Base-by-base conservation (phyloP, 2,797 vertebrate species). In the Tapirus indicus region DNA sequence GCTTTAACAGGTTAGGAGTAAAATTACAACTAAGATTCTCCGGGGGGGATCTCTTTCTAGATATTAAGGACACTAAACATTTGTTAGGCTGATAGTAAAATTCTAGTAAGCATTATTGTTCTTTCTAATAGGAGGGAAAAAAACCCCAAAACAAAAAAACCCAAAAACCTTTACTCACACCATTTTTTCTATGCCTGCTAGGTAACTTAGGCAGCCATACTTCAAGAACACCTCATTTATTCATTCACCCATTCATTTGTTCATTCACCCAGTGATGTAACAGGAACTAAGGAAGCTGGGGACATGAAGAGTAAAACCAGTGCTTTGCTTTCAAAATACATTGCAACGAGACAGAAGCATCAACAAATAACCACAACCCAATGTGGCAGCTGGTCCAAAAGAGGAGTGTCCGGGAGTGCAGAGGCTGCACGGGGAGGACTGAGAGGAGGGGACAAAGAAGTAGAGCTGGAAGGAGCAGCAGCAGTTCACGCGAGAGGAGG, bases 301-400 rank as follows among this genome's bases (percentile, higher is more conserved):
- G 56, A 75, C 6, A 52, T 32, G 56, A 69, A 38, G 58, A 75
- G 66, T 71, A 90, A 96, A 95, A 82, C 38, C 5, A 35, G 35
- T 16, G 54, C 32, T 94, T 85, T 88, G 56, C 79, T 86, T 96
- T 93, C 86, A 58, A 95, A 89, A 80, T 68, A 66, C 1, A 72
- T 23, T 74, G 60, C 64, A 54, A 88, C 21, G 60, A 93, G 68
- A 47, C 27, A 78, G n/a, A 89, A 32, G 11, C 18, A 60, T 29
- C 17, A 17, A 20, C 32, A 87, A 52, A 17, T 21, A 72, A 75
- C 54, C 52, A 49, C 16, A 56, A 21, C 16, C 20, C 8, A 16
- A 2, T 1, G 32, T n/a, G 87, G 49, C 62, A 47, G 38, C 8
- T 60, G 52, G 35, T 64, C 47, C 74, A 32, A 66, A 41, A 44